Base-by-base conservation (phyloP, 2,888 invertebrate species). In the Thecocarcelia acutangulata region DNA sequence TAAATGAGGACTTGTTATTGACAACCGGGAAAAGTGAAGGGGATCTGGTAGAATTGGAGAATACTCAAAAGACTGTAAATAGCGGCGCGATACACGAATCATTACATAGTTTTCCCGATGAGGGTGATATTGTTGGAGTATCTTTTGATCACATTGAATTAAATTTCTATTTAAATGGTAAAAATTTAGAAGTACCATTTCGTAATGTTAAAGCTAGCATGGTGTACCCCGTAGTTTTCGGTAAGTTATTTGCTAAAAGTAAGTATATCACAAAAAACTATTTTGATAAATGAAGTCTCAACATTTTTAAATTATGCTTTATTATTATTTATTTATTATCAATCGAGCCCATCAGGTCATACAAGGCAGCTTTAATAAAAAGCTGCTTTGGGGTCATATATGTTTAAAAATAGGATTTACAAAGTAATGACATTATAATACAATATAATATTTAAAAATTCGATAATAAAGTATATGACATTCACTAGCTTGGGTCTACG, bases 131-230 rank as follows among this genome's bases (percentile, higher is more conserved):
- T 76, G 84, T 89, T 86, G 98, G 99, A 24, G 93, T 99, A 42
- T 95, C 97, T 0, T 99, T 96, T 90, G 98, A 99, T 90, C 99
- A 99, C 90, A 95, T 98, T 78, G 97, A 99, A 88, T 91, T 99
- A 78, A 97, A 97, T 90, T 98, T 99, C 92, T 98, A 94, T 90
- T 92, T 98, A 48, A 99, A 99, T 91, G 98, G 98, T 2, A 95
- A 95, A 88, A 94, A 95, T 86, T 92, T 97, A 87, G 96, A 97
- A 86, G 94, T 94, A 86, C 95, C 97, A 19, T 93, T 98, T 54
- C 94, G 95, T 83, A 97, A 96, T 91, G 94, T 98, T 83, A 96
- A 95, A 88, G 78, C 82, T n/a, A 98, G 97, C 83, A 95, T 96
- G 1, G 95, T 97, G 1, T 98, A 95, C 91, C 98, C 98, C 33